Conservation (phyloP, 1,140 invertebrate species). For the Drosophila navojoa region DNA sequence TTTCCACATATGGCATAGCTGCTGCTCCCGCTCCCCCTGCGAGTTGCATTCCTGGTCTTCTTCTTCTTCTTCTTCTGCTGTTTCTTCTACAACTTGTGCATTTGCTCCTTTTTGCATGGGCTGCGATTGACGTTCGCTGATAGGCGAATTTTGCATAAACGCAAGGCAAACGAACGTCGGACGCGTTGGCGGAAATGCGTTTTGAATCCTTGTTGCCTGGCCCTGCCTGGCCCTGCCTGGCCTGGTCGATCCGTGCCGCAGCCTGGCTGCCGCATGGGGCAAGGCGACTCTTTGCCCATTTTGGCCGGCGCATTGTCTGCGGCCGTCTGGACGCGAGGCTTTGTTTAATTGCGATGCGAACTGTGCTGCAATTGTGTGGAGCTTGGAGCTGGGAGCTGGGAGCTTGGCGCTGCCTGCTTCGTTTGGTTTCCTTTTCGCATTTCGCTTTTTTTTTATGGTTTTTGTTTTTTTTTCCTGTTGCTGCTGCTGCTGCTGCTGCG, state of each 20-base stretch:
- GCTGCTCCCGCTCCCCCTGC: background rate
- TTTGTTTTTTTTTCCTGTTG: background rate
- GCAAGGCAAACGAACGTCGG: conserved; percentile 51
- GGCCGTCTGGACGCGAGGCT: conserved; percentile 45
- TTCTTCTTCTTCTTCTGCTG: conserved; percentile 2
- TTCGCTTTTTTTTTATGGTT: conserved; percentile 22
- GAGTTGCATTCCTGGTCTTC: background rate
- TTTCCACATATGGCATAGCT: conserved; percentile 51
- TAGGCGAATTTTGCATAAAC: conserved; percentile 72
- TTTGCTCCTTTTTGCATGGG: conserved; percentile 14
- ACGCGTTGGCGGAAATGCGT: conserved; percentile 72
- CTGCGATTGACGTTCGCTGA: conserved; percentile 56
- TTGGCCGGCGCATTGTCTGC: conserved; percentile 54
- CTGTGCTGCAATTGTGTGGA: conserved; percentile 35
- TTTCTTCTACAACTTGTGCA: conserved; percentile 1
- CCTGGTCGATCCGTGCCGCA: conserved; percentile 18
- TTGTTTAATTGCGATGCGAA: conserved; percentile 70
- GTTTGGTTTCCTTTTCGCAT: conserved; percentile 44
- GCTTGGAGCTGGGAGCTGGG: background rate
- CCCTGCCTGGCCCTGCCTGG: background rate
- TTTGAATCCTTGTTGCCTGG: conserved; percentile 57
- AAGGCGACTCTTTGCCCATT: conserved; percentile 40
- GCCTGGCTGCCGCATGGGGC: conserved; percentile 46
- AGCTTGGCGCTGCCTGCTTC: background rate
- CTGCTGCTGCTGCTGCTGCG: conserved; percentile 15